Conservation (phyloP, 2,113 vertebrate species). For the Hydropotes inermis region DNA sequence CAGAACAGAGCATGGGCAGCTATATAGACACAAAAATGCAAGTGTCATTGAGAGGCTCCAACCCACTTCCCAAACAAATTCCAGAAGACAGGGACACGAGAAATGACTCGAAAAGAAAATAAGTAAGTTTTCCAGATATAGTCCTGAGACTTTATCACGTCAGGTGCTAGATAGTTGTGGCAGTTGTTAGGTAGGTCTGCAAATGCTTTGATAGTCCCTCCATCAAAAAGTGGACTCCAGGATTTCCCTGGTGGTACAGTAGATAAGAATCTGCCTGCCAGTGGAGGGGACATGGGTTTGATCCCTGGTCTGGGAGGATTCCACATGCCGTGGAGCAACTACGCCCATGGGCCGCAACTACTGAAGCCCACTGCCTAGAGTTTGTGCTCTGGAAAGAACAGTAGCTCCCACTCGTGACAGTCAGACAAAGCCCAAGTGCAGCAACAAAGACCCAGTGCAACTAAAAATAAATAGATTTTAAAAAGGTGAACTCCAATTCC, state of each 20-base stretch:
- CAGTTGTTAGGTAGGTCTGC: neutral
- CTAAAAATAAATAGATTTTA: neutral
- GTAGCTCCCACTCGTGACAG: neutral
- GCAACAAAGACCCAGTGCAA: neutral
- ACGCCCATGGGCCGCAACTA: fast-evolving
- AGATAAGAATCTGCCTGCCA: neutral
- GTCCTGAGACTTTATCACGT: neutral
- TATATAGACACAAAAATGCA: neutral
- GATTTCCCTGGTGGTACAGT: neutral
- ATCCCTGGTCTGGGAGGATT: neutral
- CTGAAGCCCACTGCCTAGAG: neutral
- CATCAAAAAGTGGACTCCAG: neutral
- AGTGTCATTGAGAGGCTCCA: neutral
- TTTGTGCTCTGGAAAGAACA: neutral
- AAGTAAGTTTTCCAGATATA: neutral
- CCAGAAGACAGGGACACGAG: neutral
- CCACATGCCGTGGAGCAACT: neutral
- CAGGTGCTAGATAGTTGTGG: neutral
- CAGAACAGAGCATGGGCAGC: neutral
- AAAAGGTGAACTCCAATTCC: neutral
- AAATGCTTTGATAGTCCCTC: neutral
- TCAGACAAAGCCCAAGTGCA: neutral
- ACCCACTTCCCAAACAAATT: neutral
- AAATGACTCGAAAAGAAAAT: neutral
- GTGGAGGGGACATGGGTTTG: neutral